Evolutionary conservation across 2,113 vertebrate genomes (phyloP).

Genomic region (Coturnix japonica): DNA sequence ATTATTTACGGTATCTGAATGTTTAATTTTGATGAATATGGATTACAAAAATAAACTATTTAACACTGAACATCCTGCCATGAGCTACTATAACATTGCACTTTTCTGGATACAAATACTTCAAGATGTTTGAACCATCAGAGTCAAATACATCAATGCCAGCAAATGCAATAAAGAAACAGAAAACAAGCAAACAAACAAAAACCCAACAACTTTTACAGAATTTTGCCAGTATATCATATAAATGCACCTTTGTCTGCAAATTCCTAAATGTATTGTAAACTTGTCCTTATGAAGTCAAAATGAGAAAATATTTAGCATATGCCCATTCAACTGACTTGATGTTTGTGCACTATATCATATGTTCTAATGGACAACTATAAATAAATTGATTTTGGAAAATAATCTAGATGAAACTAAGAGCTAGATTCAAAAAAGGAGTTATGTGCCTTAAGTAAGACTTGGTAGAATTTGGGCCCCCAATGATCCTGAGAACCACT

Average conservation of each 20-base stretch:
- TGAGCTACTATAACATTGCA: neutral
- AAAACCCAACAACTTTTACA: too few species aligned
- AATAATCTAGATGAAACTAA: neutral
- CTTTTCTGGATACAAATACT: neutral
- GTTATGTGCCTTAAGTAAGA: neutral
- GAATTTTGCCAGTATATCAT: neutral
- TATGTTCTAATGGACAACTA: neutral
- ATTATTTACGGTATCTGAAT: neutral
- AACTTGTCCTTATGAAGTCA: neutral
- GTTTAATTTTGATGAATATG: neutral
- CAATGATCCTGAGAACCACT: neutral
- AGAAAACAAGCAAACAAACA: neutral
- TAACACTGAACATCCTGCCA: neutral
- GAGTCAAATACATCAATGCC: neutral
- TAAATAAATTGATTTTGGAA: conserved; percentile 9
- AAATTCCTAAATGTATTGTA: neutral
- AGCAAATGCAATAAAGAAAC: neutral
- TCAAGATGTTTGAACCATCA: neutral
- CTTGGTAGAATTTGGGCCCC: neutral
- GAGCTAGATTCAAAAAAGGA: neutral
- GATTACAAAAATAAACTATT: neutral
- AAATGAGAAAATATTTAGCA: neutral
- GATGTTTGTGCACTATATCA: neutral
- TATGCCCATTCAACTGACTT: neutral
- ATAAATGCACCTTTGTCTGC: neutral